A percentile compares a stretch with the other conserved stretches of the same genome.
Conservation (phyloP, 2,888 invertebrate species). For the Disparrhopalites patrizii region DNA sequence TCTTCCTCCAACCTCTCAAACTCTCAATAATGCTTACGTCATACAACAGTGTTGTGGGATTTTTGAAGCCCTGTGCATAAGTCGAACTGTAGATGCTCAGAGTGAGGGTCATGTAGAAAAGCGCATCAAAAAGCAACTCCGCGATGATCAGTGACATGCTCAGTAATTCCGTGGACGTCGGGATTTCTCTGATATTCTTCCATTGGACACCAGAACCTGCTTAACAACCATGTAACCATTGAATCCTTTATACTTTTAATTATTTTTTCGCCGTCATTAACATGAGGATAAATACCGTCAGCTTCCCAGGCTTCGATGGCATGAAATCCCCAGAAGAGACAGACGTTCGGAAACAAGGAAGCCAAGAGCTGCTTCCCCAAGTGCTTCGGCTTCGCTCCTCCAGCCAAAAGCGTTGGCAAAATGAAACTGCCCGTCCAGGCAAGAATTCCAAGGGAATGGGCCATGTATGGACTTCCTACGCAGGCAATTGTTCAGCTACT, state of each 20-base stretch:
- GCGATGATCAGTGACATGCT: constrained; percentile 21
- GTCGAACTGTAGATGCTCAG: neutral
- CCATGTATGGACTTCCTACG: constrained; percentile 17
- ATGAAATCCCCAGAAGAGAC: constrained; percentile 29
- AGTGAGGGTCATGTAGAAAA: constrained; percentile 26
- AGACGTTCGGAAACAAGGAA: constrained; percentile 28
- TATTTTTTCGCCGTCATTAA: too few relatives aligned
- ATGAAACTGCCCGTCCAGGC: constrained; percentile 19
- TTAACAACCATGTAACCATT: too few relatives aligned
- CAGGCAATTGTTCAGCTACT: too few relatives aligned
- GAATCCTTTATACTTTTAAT: too few relatives aligned
- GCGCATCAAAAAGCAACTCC: constrained; percentile 20
- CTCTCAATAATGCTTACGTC: constrained; percentile 17
- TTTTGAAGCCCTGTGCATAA: neutral
- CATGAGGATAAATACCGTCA: constrained; percentile 13
- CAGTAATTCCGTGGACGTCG: constrained; percentile 16
- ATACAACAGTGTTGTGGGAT: constrained; percentile 18
- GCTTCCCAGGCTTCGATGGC: constrained; percentile 29
- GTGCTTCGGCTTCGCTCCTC: constrained; percentile 9
- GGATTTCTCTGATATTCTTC: constrained; percentile 17
- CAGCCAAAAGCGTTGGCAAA: constrained; percentile 18
- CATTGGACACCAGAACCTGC: constrained; percentile 20
- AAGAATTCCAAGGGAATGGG: constrained; percentile 13
- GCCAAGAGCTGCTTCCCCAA: constrained; percentile 28
- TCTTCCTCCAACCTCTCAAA: too few relatives aligned